Conservation (phyloP, 2,888 invertebrate genomes). For the Drosophila incognita region DNA sequence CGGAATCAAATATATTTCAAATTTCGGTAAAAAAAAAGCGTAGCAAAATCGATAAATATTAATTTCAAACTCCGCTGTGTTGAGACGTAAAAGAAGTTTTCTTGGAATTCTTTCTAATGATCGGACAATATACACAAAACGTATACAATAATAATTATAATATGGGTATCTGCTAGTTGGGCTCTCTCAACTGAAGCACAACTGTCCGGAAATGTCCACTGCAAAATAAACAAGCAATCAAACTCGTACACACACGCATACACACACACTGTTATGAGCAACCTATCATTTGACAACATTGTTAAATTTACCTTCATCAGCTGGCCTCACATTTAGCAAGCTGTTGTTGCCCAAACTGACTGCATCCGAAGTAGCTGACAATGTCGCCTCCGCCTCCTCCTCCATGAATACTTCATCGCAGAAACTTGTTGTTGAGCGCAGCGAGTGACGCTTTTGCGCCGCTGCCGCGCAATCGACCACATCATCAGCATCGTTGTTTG, state of each 20-base stretch:
- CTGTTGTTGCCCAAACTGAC: slow-evolving; percentile 62
- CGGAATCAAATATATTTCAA: not conserved
- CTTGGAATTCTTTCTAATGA: not conserved
- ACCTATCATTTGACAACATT: slow-evolving; percentile 4
- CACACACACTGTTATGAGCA: not conserved
- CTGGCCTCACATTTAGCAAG: slow-evolving; percentile 55
- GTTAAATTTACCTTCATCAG: slow-evolving; percentile 67
- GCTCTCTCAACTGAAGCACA: not conserved
- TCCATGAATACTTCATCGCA: slow-evolving; percentile 82
- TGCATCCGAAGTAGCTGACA: slow-evolving; percentile 48
- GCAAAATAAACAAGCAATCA: slow-evolving; percentile 1
- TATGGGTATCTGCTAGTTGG: not conserved
- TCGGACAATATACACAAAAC: not conserved
- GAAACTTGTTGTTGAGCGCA: slow-evolving; percentile 82
- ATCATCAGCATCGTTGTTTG: slow-evolving; percentile 48
- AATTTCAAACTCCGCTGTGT: no score
- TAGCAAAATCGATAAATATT: not conserved
- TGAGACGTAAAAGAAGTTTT: no score
- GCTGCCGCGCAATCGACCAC: slow-evolving; percentile 47
- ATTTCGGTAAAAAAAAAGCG: not conserved
- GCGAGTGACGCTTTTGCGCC: slow-evolving; percentile 76
- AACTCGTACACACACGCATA: slow-evolving; percentile 15
- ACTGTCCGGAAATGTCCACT: slow-evolving; percentile 25
- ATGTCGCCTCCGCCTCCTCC: slow-evolving; percentile 45
- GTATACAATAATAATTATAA: not conserved